Evolutionary conservation across 92 coral and sea anemone genomes (phyloP).

Genomic region (Epizoanthus fatuus): DNA sequence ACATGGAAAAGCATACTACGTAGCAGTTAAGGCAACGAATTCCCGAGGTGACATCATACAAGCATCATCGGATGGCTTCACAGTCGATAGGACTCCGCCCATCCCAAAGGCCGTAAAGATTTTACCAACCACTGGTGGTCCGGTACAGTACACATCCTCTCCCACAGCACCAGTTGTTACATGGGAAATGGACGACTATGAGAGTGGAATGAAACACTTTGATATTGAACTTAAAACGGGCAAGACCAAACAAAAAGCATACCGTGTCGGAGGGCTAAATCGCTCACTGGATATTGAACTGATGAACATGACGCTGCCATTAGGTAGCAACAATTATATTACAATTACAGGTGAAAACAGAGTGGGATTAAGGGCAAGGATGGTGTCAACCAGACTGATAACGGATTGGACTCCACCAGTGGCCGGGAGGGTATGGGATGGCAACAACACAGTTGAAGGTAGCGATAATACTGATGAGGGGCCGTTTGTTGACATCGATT

Average conservation of each 20-base stretch:
- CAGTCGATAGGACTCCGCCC: constrained; percentile 75
- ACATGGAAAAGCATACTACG: constrained; percentile 71
- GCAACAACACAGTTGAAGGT: constrained; percentile 62
- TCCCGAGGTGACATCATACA: constrained; percentile 68
- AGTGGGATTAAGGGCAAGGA: constrained; percentile 72
- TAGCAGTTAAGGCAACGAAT: constrained; percentile 73
- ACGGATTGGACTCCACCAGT: constrained; percentile 82
- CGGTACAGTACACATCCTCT: constrained; percentile 60
- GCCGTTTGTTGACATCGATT: constrained; percentile 53
- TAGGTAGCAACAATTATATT: constrained; percentile 63
- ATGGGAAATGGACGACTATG: constrained; percentile 79
- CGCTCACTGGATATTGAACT: constrained; percentile 73
- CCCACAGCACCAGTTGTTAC: constrained; percentile 73
- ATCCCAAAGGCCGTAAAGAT: constrained; percentile 35
- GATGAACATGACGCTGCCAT: constrained; percentile 66
- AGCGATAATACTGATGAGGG: background rate
- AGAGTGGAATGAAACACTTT: constrained; percentile 77
- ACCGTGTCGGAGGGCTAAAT: constrained; percentile 47
- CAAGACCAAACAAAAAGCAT: background rate
- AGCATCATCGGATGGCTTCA: constrained; percentile 77
- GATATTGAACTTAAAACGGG: constrained; percentile 49
- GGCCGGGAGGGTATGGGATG: constrained; percentile 74
- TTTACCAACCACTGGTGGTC: constrained; percentile 20
- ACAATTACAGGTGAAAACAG: constrained; percentile 74
- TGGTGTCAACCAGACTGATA: constrained; percentile 75